Base-by-base conservation (phyloP, 2,888 invertebrate species). In the Ptilodon capucinus region DNA sequence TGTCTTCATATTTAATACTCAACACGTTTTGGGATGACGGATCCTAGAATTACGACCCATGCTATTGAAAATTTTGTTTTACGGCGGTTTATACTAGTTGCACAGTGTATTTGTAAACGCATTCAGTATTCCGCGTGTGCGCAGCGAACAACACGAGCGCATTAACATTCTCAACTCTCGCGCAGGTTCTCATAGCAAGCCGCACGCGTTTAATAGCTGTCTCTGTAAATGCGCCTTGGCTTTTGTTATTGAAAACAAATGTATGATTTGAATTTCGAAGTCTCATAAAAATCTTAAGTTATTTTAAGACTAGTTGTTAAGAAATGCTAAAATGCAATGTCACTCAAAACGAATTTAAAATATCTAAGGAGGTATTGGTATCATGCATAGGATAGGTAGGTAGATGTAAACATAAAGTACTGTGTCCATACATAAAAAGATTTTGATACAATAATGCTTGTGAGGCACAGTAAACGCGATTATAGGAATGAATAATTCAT, bases 401-500 rank as follows among this genome's bases (percentile, higher is more conserved):
- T 6, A 21, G 2, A 21, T 21, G 21, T 1, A 21, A 21, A 21
- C n/a, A n/a, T n/a, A n/a, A n/a, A n/a, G n/a, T n/a, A n/a, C n/a
- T n/a, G n/a, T 23, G 8, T 23, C 6, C 23, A 23, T 23, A 23
- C 8, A 7, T 23, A 23, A 8, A n/a, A 65, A 66, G 76, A 78
- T 82, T 79, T 79, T 76, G 69, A 69, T 68, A 62, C 70, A 65
- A 66, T 65, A 76, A 68, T 75, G 74, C 70, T 59, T 60, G 54
- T 44, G 49, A 60, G 74, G 74, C 80, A 81, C 78, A 83, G 76
- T 75, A 81, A 79, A 86, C 80, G 71, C 76, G 80, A 83, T 81
- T 73, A 75, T 68, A 84, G 87, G 81, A 88, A 88, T 88, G 81
- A 88, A 88, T 88, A 76, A 88, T 86, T 86, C 82, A 86, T 83